These are phyloP conservation scores for Muntiacus muntjak DNA, from an alignment of 2,113 vertebrate species.

Conservation along the genomic window DNA sequence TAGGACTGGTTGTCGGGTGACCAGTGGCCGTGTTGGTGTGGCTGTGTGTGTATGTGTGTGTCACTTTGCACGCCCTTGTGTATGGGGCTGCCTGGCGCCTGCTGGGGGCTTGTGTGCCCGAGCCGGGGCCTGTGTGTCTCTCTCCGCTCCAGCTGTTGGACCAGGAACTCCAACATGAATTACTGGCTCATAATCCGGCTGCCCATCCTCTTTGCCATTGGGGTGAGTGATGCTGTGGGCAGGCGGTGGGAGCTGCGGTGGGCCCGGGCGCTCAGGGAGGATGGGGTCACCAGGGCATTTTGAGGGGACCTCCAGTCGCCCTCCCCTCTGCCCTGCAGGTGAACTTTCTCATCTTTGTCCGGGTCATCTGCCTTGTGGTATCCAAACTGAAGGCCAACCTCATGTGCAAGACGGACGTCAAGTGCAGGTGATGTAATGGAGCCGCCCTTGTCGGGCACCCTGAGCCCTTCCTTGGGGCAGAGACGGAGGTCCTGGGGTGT, in stretches of 20 bases:
- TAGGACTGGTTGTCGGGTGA: neutral
- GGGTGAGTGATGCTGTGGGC: conserved; percentile 78
- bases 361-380: conserved; percentile 89
- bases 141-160: conserved; percentile 85
- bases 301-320: neutral
- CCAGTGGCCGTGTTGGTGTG: neutral
- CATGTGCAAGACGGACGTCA: conserved; percentile 91
- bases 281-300: fast-evolving
- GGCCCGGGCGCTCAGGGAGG: neutral
- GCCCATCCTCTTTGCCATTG: conserved; percentile 87
- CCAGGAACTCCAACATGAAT: conserved; percentile 88
- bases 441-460: neutral
- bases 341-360: conserved; percentile 91
- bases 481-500: neutral
- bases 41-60: neutral
- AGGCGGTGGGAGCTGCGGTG: neutral
- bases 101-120: neutral
- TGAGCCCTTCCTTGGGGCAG: neutral
- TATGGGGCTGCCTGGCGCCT: neutral
- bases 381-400: conserved; percentile 91
- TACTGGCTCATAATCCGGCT: conserved; percentile 90
- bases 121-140: neutral
- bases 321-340: conserved; percentile 77
- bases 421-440: conserved; percentile 84
- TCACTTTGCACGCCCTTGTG: neutral